Conservation (phyloP, 2,797 vertebrate species). For the Tangara arthus region DNA sequence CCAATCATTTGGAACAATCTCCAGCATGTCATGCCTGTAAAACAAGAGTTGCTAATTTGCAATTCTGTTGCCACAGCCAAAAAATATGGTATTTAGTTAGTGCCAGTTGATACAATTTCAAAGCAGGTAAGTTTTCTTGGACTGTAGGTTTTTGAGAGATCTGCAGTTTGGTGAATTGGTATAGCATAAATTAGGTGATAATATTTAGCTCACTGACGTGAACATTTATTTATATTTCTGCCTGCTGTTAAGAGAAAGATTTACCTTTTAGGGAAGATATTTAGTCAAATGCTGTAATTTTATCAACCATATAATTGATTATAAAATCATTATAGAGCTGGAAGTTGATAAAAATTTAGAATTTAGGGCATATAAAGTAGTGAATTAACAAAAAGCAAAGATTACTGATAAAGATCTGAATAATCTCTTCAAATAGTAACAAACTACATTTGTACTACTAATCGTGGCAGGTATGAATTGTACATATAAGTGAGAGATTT, state of each 20-base stretch:
- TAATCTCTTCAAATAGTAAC: not conserved
- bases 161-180: not conserved
- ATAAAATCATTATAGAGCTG: not conserved
- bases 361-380: not conserved
- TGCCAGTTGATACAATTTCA: not conserved
- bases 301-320: not conserved
- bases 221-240: not conserved
- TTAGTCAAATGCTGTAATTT: not conserved
- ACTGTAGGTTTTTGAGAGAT: not conserved
- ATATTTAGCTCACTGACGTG: not conserved
- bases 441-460: not conserved
- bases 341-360: not conserved
- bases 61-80: not conserved
- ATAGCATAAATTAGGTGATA: not conserved
- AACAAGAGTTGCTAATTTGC: not conserved
- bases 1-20: not conserved
- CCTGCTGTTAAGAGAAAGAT: not conserved
- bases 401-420: not conserved
- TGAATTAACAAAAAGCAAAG: not conserved
- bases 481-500: not conserved
- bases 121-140: not conserved
- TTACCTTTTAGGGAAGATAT: not conserved
- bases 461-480: not conserved
- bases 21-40: not conserved
- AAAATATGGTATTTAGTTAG: not conserved